Conservation (phyloP, 2,113 vertebrate genomes). For the Nematolebias whitei region DNA sequence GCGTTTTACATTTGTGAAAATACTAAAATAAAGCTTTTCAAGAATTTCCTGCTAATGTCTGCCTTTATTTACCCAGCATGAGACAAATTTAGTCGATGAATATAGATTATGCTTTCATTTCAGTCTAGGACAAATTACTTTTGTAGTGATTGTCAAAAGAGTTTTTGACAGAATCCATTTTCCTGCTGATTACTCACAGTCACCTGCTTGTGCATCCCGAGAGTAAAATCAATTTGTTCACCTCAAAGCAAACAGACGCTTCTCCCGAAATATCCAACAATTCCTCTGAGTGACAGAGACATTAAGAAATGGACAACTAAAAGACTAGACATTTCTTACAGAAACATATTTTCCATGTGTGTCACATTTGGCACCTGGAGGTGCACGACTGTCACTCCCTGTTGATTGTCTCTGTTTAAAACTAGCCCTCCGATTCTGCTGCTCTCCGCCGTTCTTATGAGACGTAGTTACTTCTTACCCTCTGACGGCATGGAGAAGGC, state of each 20-base stretch:
- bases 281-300: neutral
- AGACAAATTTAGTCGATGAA: no score
- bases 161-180: neutral
- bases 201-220: neutral
- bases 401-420: conserved; percentile 49
- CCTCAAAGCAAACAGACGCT: neutral
- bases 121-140: neutral
- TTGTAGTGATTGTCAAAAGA: neutral
- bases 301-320: neutral
- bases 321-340: neutral
- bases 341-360: neutral
- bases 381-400: conserved; percentile 1
- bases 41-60: no score
- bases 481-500: conserved; percentile 93
- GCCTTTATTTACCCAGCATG: no score
- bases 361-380: neutral
- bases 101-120: no score
- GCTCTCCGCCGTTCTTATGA: no score
- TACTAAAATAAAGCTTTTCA: no score
- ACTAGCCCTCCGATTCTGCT: conserved; percentile 55
- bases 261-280: conserved; percentile 3
- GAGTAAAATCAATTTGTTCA: neutral
- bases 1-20: no score
- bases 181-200: neutral
- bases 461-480: conserved; percentile 84